Conservation (phyloP, 2,797 vertebrate genomes). For the Prionace glauca region DNA sequence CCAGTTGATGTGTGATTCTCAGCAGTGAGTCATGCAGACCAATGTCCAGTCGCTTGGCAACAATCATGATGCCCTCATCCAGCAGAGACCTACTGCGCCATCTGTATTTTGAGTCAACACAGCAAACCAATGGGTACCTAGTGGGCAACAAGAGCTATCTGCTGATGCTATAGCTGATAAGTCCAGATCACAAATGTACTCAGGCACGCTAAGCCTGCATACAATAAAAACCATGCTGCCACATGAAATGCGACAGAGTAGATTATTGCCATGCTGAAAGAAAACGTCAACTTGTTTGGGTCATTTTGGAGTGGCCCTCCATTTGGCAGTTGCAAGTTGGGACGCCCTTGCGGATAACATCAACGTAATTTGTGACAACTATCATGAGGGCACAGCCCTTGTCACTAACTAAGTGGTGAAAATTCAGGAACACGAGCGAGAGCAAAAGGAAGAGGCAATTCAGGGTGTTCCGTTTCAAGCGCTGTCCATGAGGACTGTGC, state of each 20-base stretch:
- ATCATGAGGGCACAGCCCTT: background rate
- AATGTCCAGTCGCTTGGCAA: background rate
- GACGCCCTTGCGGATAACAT: too few species aligned
- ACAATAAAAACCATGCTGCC: background rate
- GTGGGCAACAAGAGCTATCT: background rate
- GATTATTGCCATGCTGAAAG: background rate
- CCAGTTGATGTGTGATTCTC: background rate
- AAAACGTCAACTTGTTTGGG: background rate
- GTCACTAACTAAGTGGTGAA: background rate
- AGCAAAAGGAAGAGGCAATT: background rate
- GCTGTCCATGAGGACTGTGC: background rate
- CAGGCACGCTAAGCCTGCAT: background rate
- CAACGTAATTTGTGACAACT: too few species aligned
- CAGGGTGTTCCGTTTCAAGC: background rate
- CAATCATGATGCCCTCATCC: background rate
- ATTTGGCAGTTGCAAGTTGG: background rate
- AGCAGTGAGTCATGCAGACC: background rate
- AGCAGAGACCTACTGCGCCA: background rate
- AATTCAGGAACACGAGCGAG: background rate
- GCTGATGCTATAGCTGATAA: background rate
- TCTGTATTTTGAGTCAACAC: background rate
- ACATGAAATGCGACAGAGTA: too few species aligned
- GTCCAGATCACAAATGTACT: background rate
- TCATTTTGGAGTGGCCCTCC: too few species aligned
- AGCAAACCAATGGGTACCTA: background rate